Percentiles rank a stretch among this genome's conserved stretches.
Conservation (phyloP, 1,140 invertebrate species). For the Maniola jurtina region DNA sequence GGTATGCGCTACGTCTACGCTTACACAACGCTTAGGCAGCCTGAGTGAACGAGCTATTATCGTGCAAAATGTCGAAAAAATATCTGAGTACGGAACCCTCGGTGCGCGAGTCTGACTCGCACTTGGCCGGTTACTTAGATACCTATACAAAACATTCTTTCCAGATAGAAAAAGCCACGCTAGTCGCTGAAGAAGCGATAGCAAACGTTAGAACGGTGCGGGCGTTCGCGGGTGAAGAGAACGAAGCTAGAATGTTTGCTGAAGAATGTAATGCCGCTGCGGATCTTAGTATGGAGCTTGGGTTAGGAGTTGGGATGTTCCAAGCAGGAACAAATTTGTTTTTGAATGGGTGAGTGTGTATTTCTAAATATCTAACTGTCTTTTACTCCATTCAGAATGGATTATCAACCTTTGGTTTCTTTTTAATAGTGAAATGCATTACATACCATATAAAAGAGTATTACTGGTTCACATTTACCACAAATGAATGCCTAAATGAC, state of each 20-base stretch:
- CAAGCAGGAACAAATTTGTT: slow-evolving; percentile 90
- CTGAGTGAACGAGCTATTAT: no score
- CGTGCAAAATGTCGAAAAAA: no score
- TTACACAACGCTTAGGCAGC: no score
- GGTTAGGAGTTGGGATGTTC: slow-evolving; percentile 94
- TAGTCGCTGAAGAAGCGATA: slow-evolving; percentile 95
- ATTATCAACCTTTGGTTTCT: no score
- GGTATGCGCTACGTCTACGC: no score
- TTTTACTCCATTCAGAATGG: background rate
- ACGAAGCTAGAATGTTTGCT: slow-evolving; percentile 88
- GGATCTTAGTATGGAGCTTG: slow-evolving; percentile 87
- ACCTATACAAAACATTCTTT: background rate
- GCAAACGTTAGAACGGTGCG: slow-evolving; percentile 94
- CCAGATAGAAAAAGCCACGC: slow-evolving; percentile 89
- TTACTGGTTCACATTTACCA: no score
- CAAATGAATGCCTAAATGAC: no score
- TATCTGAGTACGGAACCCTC: no score
- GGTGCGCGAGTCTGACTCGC: no score
- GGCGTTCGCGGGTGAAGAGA: slow-evolving; percentile 95
- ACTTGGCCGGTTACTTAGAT: no score
- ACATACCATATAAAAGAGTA: no score
- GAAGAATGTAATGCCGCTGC: slow-evolving; percentile 86
- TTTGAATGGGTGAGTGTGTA: slow-evolving; percentile 82
- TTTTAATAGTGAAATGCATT: no score
- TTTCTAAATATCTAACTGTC: background rate